Conservation (phyloP, 2,888 invertebrate genomes). For the Entomobrya multifasciata region DNA sequence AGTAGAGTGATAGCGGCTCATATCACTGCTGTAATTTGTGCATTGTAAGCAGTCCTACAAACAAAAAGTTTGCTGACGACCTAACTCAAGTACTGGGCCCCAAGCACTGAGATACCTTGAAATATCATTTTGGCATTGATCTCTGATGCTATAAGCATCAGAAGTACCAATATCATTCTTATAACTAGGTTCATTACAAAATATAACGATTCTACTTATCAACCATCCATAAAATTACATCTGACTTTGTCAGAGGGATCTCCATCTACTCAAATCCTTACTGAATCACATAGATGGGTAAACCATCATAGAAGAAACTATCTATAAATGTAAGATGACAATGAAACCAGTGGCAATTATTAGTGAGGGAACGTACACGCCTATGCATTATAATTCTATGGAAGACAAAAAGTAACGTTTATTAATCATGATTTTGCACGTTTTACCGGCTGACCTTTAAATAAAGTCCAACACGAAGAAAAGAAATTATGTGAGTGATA, state of each 20-base stretch:
- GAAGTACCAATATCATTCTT: conserved; percentile 18
- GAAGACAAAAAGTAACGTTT: neutral
- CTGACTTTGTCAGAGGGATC: neutral
- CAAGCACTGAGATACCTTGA: too few relatives aligned
- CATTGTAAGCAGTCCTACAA: conserved; percentile 41
- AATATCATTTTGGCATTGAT: neutral
- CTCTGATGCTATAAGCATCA: neutral
- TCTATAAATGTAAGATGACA: neutral
- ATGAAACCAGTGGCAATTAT: neutral
- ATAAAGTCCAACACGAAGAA: neutral
- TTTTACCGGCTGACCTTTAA: neutral
- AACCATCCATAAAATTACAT: conserved; percentile 33
- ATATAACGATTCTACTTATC: conserved; percentile 55
- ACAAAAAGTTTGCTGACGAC: neutral
- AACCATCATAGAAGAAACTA: too few relatives aligned
- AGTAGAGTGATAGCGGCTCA: conserved; percentile 20
- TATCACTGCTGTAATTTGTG: conserved; percentile 35
- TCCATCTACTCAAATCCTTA: neutral
- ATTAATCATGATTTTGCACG: conserved; percentile 16
- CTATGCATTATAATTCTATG: conserved; percentile 37
- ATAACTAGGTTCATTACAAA: conserved; percentile 32
- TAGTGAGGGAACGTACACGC: neutral
- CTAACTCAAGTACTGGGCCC: too few relatives aligned
- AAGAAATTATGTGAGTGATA: conserved; percentile 50
- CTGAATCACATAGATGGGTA: neutral